These are phyloP conservation scores for Muschampia plurimacula DNA, from an alignment of 2,888 invertebrate species.

Conservation along the genomic window DNA sequence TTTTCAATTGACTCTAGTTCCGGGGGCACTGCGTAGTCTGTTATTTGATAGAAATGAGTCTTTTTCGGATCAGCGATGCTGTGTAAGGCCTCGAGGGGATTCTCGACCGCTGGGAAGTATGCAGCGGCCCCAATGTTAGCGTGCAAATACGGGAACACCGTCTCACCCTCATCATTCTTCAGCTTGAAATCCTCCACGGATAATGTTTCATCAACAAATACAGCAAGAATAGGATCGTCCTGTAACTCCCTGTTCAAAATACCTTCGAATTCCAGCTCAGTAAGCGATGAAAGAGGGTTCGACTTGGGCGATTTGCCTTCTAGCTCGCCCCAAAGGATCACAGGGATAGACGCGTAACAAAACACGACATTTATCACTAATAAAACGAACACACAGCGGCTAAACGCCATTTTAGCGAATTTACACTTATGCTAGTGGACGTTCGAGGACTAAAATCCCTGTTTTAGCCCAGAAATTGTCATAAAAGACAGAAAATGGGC, in stretches of 20 bases:
- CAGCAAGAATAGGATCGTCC: conserved; percentile 70
- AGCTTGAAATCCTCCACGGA: conserved; percentile 86
- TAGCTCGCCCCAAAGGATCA: conserved; percentile 85
- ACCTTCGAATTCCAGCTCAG: conserved; percentile 63
- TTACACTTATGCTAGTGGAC: conserved; percentile 63
- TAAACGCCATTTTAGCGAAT: conserved; percentile 73
- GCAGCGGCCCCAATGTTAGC: conserved; percentile 63
- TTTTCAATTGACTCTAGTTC: conserved; percentile 72
- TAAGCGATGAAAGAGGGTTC: conserved; percentile 65
- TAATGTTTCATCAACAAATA: conserved; percentile 83
- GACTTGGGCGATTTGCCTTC: conserved; percentile 55
- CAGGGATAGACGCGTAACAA: conserved; percentile 78
- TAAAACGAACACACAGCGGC: conserved; percentile 73
- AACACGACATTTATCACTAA: conserved; percentile 72
- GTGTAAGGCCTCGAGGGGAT: conserved; percentile 84
- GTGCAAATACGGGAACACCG: conserved; percentile 70
- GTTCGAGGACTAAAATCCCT: conserved; percentile 66
- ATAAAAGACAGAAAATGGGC: conserved; percentile 70
- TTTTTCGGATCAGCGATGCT: conserved; percentile 72
- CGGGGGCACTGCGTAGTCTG: conserved; percentile 68
- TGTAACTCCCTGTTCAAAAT: conserved; percentile 67
- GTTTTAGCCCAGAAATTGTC: conserved; percentile 66
- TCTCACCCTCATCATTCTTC: conserved; percentile 72
- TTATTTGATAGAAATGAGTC: conserved; percentile 66
- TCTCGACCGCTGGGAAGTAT: conserved; percentile 88